phyloP scores from a whole-genome alignment of 2,888 invertebrate species.

The Hydrotaea diabolus region DNA sequence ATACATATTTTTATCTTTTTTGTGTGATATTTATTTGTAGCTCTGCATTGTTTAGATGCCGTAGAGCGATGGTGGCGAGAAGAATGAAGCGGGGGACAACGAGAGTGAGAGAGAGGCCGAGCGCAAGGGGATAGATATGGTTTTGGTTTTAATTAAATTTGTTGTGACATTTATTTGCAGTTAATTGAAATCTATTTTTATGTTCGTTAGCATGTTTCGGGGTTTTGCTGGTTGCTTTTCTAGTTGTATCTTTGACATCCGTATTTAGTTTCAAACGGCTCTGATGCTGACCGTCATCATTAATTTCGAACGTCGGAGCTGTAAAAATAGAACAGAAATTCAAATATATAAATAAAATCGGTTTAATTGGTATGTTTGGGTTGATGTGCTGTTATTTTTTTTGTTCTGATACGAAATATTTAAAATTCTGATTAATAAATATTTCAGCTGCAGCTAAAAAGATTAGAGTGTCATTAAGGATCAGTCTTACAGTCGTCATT shows the following conservation, averaged over 20 bases:
- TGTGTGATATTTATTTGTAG: slow-evolving; percentile 6
- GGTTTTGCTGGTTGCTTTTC: slow-evolving; percentile 15
- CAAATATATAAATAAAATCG: background rate
- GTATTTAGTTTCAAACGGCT: slow-evolving; percentile 16
- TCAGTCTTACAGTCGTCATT: background rate
- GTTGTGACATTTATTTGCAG: slow-evolving; percentile 63
- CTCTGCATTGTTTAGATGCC: background rate
- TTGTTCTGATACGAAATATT: background rate
- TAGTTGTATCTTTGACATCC: slow-evolving; percentile 44
- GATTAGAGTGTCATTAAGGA: background rate
- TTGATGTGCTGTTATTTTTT: background rate
- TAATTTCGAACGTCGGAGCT: background rate
- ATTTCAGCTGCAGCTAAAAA: background rate
- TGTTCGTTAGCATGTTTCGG: slow-evolving; percentile 37
- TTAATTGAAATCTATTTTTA: slow-evolving; percentile 63
- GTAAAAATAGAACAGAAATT: background rate
- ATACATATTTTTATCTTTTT: slow-evolving; percentile 9
- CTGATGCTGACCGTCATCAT: slow-evolving; percentile 16
- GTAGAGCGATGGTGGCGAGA: background rate
- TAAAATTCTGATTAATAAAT: background rate
- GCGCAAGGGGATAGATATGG: slow-evolving; percentile 32
- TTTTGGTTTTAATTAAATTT: slow-evolving; percentile 62
- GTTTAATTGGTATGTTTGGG: background rate
- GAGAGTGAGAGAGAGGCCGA: background rate
- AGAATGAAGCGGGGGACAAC: too few relatives aligned